phyloP scores from a whole-genome alignment of 2,797 vertebrate species.

The Furcifer pardalis region DNA sequence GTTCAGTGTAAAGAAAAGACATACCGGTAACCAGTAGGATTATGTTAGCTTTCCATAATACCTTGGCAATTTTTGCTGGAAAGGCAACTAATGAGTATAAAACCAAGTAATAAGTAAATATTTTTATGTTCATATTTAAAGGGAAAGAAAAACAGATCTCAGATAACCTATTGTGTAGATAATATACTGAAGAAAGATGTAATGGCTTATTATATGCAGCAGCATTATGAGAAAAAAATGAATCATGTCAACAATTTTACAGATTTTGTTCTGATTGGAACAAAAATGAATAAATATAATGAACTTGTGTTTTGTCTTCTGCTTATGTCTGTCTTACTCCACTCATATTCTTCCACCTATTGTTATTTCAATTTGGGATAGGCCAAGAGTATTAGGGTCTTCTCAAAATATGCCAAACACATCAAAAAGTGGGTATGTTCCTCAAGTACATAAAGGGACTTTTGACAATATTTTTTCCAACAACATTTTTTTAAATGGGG shows the following conservation, averaged over 20 bases:
- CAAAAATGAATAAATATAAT: no score
- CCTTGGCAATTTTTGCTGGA: not conserved
- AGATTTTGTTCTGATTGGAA: conserved; percentile 4
- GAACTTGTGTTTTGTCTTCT: conserved; percentile 50
- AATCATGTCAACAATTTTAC: conserved; percentile 5
- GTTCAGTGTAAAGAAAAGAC: conserved; percentile 1
- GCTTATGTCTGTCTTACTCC: conserved; percentile 58
- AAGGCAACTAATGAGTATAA: not conserved
- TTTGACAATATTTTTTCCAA: no score
- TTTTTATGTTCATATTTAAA: conserved; percentile 52
- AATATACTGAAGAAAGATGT: not conserved
- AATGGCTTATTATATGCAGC: conserved; percentile 23
- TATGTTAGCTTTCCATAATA: not conserved
- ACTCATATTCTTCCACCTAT: not conserved
- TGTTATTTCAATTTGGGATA: no score
- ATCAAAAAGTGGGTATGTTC: no score
- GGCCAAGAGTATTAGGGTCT: no score
- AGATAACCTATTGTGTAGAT: conserved; percentile 28
- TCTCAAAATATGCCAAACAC: no score
- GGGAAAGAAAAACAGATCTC: conserved; percentile 46
- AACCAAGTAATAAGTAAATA: conserved; percentile 38
- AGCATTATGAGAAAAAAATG: conserved; percentile 2
- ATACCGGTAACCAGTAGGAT: conserved; percentile 27
- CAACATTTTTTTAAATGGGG: no score
- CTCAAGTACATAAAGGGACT: no score